Base-by-base conservation (phyloP, 92 coral and sea anemone genomes). In the Pocillopora grandis region DNA sequence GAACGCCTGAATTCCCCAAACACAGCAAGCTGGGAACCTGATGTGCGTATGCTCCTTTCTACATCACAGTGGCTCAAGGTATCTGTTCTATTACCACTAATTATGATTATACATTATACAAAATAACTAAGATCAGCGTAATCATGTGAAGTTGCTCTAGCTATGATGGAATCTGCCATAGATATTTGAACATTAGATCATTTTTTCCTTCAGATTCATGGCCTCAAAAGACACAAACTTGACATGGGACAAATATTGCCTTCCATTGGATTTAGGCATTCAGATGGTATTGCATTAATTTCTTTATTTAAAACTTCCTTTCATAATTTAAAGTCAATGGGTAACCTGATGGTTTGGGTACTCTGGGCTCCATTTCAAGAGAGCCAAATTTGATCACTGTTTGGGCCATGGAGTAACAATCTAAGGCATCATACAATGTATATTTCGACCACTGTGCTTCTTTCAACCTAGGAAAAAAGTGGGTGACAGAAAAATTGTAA, bases 41-140 rank as follows among this genome's bases (percentile, higher is more conserved):
- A 96, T 85, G 98, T 96, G 20, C 91, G 93, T 36, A 89, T 96
- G 89, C 92, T 96, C 78, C 81, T 96, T 83, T 92, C 98, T 12
- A 96, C 98, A 61, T 70, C 85, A 36, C 96, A 92, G 63, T 96
- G 98, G 98, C 93, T 96, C 27, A 92, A 94, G 94, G 98, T 96
- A n/a, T 12, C 12, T 10, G 1, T 42, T 71, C 3, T 71, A 27
- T 18, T 11, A 15, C 52, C 3, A 27, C 9, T 31, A 72, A 13
- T 62, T 14, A 5, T 33, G 52, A 42, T 3, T 42, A 42, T 42
- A 42, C 4, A 42, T 42, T 42, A 42, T 42, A 42, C 8, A 42
- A 42, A 42, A 42, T 42, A 7, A 42, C 52, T 42, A 7, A 42
- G 52, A 42, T 42, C 52, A 42, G 8, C 52, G 0, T 42, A 42